Evolutionary conservation across 2,797 vertebrate species (phyloP), one percentile per base, ranked within the genome.

Genomic region (Spea hammondii): DNA sequence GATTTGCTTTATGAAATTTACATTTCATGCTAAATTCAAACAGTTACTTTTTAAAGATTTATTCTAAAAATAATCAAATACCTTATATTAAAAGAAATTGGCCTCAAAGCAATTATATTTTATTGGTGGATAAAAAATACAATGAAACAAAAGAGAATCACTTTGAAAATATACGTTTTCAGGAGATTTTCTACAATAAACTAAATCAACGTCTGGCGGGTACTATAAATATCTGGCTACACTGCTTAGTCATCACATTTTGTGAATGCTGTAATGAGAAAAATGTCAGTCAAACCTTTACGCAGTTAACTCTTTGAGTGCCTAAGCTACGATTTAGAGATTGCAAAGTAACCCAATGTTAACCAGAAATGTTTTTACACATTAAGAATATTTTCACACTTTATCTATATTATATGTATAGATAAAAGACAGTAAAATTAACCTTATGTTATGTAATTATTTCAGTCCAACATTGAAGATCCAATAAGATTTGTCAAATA

Each of bases 181-280:
- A 76, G 54, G 48, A n/a, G 6, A 80, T 75, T 72, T 80, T 70
- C 70, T 62, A 76, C 69, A 76, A 70, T 59, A 71, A 73, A 71
- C 72, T 76, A 50, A 65, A 76, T 76, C 59, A 65, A 65, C 6
- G 60, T 76, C 67, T 69, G 48, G 13, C 69, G 49, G 65, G 14
- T 17, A 59, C 79, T 76, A 80, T 76, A 76, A 71, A 76, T 80
- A 71, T 71, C 62, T 50, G 51, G 60, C 60, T 45, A 50, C 17
- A 54, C 45, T 71, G 73, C 73, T 80, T 80, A 80, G 79, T 80
- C 79, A 80, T 80, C 79, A 66, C 67, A 65, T 80, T 80, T 74
- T 70, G 50, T 55, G 64, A 74, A 79, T 72, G 66, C 50, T 57
- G 59, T 65, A 76, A 76, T 80, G 51, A 71, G 59, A 80, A 76